These are phyloP conservation scores for Lucilia cuprina DNA, from an alignment of 1,140 invertebrate species.

Conservation along the genomic window DNA sequence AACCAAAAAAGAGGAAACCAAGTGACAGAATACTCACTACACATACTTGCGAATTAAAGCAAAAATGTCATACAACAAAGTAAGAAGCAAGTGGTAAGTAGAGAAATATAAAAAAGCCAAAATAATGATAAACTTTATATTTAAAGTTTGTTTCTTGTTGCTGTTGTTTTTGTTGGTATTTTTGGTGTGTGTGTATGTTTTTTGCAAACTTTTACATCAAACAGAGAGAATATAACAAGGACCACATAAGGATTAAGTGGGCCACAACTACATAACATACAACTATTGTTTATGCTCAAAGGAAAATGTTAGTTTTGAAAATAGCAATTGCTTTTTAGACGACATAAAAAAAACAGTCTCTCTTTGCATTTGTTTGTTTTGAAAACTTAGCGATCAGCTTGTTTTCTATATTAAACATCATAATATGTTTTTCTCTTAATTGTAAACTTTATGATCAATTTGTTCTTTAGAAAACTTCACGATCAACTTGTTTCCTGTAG, in stretches of 20 bases:
- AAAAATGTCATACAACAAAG: not conserved
- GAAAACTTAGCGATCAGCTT: too few species aligned
- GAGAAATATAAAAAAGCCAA: not conserved
- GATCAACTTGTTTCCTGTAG: too few species aligned
- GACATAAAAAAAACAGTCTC: too few species aligned
- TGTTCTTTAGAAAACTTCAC: too few species aligned
- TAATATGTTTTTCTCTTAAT: too few species aligned
- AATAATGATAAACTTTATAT: conserved; percentile 7
- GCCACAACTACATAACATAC: not conserved
- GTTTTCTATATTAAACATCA: too few species aligned
- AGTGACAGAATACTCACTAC: not conserved
- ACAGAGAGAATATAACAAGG: not conserved
- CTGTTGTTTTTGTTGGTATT: not conserved
- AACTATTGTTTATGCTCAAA: not conserved
- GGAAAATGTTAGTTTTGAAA: not conserved
- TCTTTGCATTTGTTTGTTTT: too few species aligned
- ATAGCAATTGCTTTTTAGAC: not conserved
- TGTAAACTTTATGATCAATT: too few species aligned
- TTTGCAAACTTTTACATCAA: not conserved
- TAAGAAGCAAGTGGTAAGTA: not conserved
- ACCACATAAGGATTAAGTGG: conserved; percentile 10
- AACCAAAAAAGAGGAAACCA: not conserved
- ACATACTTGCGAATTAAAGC: conserved; percentile 6
- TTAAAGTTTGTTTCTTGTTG: conserved; percentile 7
- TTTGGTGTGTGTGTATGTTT: not conserved